Evolutionary conservation across 2,113 vertebrate species (phyloP).

Genomic region (Oophaga pumilio): DNA sequence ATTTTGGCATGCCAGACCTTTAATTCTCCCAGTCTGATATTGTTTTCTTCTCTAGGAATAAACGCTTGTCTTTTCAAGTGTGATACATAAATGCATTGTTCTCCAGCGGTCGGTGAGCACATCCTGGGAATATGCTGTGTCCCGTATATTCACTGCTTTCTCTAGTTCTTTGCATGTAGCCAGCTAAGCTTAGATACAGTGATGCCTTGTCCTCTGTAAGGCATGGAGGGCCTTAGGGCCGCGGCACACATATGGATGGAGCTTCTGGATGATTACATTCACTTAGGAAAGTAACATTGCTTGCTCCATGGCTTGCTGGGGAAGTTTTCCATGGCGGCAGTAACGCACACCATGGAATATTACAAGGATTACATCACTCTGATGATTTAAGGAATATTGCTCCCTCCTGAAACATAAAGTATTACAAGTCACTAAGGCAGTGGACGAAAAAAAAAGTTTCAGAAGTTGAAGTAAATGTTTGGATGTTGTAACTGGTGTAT

Average conservation of each 20-base stretch:
- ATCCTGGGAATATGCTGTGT: not conserved
- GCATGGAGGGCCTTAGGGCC: too few relatives aligned
- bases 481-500: slow-evolving; percentile 11
- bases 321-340: not conserved
- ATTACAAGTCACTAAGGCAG: not conserved
- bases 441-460: not conserved
- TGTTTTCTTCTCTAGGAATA: slow-evolving; percentile 30
- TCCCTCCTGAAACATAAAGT: not conserved
- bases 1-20: slow-evolving; percentile 47
- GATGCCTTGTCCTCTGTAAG: not conserved
- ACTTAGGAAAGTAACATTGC: not conserved
- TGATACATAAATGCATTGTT: slow-evolving; percentile 22
- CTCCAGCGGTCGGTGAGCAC: not conserved
- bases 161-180: not conserved
- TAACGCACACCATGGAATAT: not conserved
- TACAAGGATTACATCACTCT: not conserved
- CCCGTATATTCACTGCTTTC: not conserved
- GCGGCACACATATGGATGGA: too few relatives aligned
- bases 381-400: not conserved
- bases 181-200: not conserved
- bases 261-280: not conserved
- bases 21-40: slow-evolving; percentile 50
- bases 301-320: too few relatives aligned
- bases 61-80: slow-evolving; percentile 32
- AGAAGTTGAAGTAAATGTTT: slow-evolving; percentile 9